Base-by-base conservation (phyloP, 1,140 invertebrate genomes). In the Drosophila athabasca region DNA sequence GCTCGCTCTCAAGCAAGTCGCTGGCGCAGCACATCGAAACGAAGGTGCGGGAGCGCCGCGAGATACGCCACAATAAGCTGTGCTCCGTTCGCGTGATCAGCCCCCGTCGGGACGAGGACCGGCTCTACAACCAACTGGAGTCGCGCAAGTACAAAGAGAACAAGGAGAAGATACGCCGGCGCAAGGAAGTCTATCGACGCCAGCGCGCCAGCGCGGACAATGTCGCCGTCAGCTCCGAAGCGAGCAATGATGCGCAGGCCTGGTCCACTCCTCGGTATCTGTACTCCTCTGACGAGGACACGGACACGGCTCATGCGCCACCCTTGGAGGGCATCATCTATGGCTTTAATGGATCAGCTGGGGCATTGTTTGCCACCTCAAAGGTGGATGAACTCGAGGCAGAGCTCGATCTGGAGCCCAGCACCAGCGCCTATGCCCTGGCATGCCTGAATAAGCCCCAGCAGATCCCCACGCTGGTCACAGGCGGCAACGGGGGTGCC, bases 91-190 rank as follows among this genome's bases (percentile, higher is more conserved):
- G 94, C 59, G 93, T 95, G 39, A 96, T 96, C 65, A 96, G 95
- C 91, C 96, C 96, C 0, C 92, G 96, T n/a, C 93, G 95, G 4
- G 96, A 96, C 81, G 95, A 96, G 83, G 95, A 96, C 90, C 94
- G 94, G 49, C 60, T 94, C 17, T 95, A 95, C 65, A 95, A 94
- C 46, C 94, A 94, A 88, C 93, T 94, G 61, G 94, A 95, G 69
- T 90, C 94, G 29, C 94, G 94, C 68, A 92, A 94, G 15, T 96
- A 96, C 85, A 95, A 95, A 80, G 95, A 96, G 70, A 95, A 95
- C n/a, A 96, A 96, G 83, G 95, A 96, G 79, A 96, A 95, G 85
- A 90, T 96, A 44, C 93, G 95, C 3, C 92, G 94, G 1, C 93
- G 95, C 31, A 96, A 95, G 53, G 95, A 96, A 83, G 90, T 93